phyloP scores from a whole-genome alignment of 2,797 vertebrate genomes.

The Geotrypetes seraphini region DNA sequence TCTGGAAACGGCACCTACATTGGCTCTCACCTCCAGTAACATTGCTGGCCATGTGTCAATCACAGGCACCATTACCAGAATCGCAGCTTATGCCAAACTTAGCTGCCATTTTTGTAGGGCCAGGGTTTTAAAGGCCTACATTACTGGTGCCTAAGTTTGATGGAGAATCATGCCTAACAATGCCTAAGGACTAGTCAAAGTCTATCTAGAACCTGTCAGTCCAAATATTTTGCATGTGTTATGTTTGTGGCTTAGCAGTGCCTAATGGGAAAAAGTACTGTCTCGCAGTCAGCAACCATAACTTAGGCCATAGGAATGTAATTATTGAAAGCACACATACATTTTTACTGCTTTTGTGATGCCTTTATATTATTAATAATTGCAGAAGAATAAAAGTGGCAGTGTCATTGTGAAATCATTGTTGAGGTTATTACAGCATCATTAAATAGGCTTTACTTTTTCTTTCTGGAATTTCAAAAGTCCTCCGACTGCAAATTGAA shows the following conservation, averaged over 20 bases:
- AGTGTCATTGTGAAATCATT: constrained; percentile 8
- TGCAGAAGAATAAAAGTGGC: background rate
- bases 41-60: too few species aligned
- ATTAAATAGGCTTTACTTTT: constrained; percentile 15
- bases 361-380: constrained; percentile 11
- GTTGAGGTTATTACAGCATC: constrained; percentile 25
- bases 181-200: constrained; percentile 8
- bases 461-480: constrained; percentile 33
- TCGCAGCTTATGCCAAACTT: too few species aligned
- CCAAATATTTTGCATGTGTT: constrained; percentile 10
- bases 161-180: too few species aligned
- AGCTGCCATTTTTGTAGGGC: too few species aligned
- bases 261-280: too few species aligned
- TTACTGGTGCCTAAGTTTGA: too few species aligned
- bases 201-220: background rate
- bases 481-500: constrained; percentile 29
- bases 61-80: too few species aligned
- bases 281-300: constrained; percentile 23
- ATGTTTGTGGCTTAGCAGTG: too few species aligned
- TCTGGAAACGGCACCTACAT: too few species aligned
- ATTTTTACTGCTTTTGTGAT: constrained; percentile 12
- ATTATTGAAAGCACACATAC: constrained; percentile 25
- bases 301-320: constrained; percentile 30
- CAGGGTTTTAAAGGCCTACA: too few species aligned
- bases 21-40: too few species aligned